These are phyloP conservation scores for Beroe forskalii DNA, from an alignment of 37 sponge, comb jelly and placozoan species.

Conservation along the genomic window DNA sequence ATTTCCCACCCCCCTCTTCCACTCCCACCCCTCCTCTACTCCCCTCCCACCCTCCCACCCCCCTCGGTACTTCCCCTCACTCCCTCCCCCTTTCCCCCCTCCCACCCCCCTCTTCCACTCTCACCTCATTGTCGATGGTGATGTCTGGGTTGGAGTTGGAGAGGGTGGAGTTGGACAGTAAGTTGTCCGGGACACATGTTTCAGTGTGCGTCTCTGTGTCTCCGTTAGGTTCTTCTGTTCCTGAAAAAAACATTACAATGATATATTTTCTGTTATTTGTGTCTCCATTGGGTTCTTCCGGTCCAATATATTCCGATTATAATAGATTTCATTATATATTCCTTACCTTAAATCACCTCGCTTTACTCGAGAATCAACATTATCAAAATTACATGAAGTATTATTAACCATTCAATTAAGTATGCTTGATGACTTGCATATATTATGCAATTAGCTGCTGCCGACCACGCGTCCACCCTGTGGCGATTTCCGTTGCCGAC, in stretches of 20 bases:
- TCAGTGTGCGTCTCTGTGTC: neutral
- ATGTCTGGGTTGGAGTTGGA: constrained; percentile 7
- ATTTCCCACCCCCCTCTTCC: too few species aligned
- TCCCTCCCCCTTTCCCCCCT: neutral
- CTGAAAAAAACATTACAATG: neutral
- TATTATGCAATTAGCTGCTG: too few species aligned
- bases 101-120: neutral
- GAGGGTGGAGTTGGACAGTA: constrained; percentile 23
- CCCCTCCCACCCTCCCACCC: neutral
- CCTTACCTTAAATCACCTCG: too few species aligned
- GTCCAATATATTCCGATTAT: too few species aligned
- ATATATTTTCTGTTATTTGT: neutral
- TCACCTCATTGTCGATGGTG: neutral
- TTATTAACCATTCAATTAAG: too few species aligned
- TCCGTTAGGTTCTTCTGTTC: constrained; percentile 34
- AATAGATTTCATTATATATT: too few species aligned
- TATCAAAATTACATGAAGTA: too few species aligned
- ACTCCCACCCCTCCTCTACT: too few species aligned
- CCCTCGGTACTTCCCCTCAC: neutral
- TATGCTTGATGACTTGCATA: too few species aligned
- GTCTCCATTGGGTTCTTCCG: neutral
- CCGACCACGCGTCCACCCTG: too few species aligned
- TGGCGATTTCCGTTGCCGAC: too few species aligned
- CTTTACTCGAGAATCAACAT: too few species aligned
- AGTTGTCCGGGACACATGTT: constrained; percentile 13